Base-by-base conservation (phyloP, 2,113 vertebrate species). In the Triplophysa tibetana region DNA sequence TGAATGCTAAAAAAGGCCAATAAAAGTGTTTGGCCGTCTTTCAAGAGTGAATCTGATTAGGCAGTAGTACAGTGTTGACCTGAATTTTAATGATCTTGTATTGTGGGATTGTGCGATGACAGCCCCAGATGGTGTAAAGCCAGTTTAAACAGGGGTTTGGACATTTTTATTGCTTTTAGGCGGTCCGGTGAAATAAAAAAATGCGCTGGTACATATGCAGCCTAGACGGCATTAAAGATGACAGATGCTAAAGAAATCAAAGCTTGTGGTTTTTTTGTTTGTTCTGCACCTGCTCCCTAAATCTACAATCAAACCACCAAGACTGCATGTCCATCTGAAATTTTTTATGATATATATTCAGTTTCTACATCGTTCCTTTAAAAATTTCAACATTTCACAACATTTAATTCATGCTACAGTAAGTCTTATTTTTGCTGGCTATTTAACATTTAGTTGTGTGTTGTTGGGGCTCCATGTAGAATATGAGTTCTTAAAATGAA, bases 201-300 rank as follows among this genome's bases (percentile, higher is more conserved):
- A 74, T 66, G 10, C 33, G 33, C 52, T 67, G 52, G 61, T 78
- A 58, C 63, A 24, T 64, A 78, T 72, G 74, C 76, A 38, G 74
- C 43, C 72, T 21, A 63, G 48, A 70, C 16, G 33, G 16, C 11
- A 50, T 41, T 43, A 29, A 61, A 80, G 60, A 76, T 24, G 38
- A 23, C 26, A 61, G 52, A 12, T 6, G 56, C 13, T 54, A 66
- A 79, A 63, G n/a, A 54, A 54, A 52, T 41, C 13, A 21, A 76
- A 45, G 13, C 17, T 33, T 48, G 16, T 62, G 38, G 45, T 17
- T 45, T 26, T 16, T 75, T 50, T 21, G 63, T 62, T 67, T 68
- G 26, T 19, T 9, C 17, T 41, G 62, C 41, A 61, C 61, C 29
- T 80, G 74, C 12, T 29, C 23, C 19, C 21, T 54, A 79, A 75